Evolutionary conservation across 1,140 invertebrate species (phyloP), one percentile per base, ranked within the genome.

Genomic region (Zophobas morio): DNA sequence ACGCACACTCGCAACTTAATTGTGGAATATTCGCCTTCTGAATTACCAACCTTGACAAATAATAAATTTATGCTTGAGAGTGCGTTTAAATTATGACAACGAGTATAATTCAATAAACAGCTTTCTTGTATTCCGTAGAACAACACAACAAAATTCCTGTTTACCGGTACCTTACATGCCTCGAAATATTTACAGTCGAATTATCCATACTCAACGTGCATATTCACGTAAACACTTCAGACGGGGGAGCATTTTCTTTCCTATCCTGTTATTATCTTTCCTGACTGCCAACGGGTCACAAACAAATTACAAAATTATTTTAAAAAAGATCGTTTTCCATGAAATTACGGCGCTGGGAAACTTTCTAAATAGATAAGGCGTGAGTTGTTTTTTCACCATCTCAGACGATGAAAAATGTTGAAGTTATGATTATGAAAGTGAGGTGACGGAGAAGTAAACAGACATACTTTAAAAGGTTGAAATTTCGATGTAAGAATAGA

Each of bases 171-270:
- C 3, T 34, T 63, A 63, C 8, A 39, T 63, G 57, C 36, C 57
- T 63, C 37, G 36, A 63, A 63, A 63, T 63, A 63, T 63, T 63
- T 63, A 63, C 57, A 63, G 37, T 36, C 57, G 32, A 40, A 63
- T 63, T 63, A 63, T 63, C 57, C 32, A 39, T 36, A 37, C 35
- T 63, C 36, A 63, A 63, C 57, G 36, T 63, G 57, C 57, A 63
- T 20, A 63, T 63, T 39, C 57, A 63, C 57, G 57, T 63, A 63
- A 34, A 63, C 34, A 36, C 57, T 63, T 34, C 57, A 36, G 32
- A 63, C 57, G 39, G 39, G 57, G 49, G 36, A 36, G 39, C 36
- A 32, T 39, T 63, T 63, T 63, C 57, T 63, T 63, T 40, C 57
- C 57, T 63, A 63, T 39, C 57, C 35, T 37, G 57, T 63, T 63